Base-by-base conservation (phyloP, 2,113 vertebrate species). In the Chloropsis hardwickii region DNA sequence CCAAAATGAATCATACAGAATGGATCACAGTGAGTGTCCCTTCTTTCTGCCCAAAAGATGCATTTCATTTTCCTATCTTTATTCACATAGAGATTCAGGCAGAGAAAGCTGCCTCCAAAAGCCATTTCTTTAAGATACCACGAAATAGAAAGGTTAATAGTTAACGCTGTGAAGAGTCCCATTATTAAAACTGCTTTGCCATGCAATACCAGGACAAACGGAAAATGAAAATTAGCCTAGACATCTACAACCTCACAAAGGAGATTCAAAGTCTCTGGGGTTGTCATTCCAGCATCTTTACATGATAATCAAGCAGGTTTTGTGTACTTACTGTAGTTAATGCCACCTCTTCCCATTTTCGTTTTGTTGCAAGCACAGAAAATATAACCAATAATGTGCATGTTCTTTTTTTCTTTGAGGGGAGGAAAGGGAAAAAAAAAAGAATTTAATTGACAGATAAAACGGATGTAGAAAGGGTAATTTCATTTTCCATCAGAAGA, bases 401-500 rank as follows among this genome's bases (percentile, higher is more conserved):
- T 77, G 76, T 79, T 77, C 76, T 95, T 97, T 97, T 95, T 95
- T 97, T 90, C 76, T 90, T 95, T 47, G 76, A 80, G 85, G 60
- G 77, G 56, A 84, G 88, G 53, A 91, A 88, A 61, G 51, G 21
- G 13, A 15, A 37, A 79, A 81, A 95, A 81, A 84, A 91, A 95
- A 95, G 94, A 80, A 81, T 93, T 96, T 98, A 98, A 98, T 97
- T 97, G 97, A 96, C 94, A 97, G 96, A 98, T 97, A 97, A 98
- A 98, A 98, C 85, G 81, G 93, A 92, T 97, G 95, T 97, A 96
- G 97, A 97, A 97, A 98, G 94, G 92, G 95, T 97, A 96, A 98
- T 98, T 98, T 98, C 96, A 98, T 98, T 98, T 98, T 97, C 97
- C 93, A 97, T 98, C 97, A 98, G 93, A 97, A 97, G 96, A 97